Percentiles rank a stretch among this genome's conserved stretches.
Evolutionary conservation across 2,888 invertebrate species (phyloP).

Genomic region (Oligia fasciuncula): DNA sequence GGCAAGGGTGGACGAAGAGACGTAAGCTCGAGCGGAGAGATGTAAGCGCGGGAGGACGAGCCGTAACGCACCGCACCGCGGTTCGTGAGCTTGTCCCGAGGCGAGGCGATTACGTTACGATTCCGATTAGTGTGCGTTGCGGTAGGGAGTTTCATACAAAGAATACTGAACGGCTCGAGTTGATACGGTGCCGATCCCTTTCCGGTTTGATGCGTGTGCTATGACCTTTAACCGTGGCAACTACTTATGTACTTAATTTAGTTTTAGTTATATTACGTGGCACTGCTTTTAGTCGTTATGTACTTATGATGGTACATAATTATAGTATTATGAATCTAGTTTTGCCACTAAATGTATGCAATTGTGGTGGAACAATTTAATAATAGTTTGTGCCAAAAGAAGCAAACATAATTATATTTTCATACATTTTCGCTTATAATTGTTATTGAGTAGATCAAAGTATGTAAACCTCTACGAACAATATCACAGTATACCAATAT

Average conservation of each 20-base stretch:
- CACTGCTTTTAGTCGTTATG: slow-evolving; percentile 53
- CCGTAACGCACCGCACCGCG: no score
- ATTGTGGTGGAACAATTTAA: slow-evolving; percentile 38
- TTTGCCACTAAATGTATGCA: slow-evolving; percentile 28
- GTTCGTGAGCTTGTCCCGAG: no score
- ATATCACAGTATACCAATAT: slow-evolving; percentile 24
- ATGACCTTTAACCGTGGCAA: slow-evolving; percentile 41
- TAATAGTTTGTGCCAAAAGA: slow-evolving; percentile 67
- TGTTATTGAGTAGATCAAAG: slow-evolving; percentile 39
- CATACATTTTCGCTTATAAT: slow-evolving; percentile 49
- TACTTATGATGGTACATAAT: slow-evolving; percentile 28
- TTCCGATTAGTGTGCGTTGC: no score
- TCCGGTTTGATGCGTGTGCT: no score
- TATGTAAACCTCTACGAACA: slow-evolving; percentile 27
- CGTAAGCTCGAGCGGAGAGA: no score
- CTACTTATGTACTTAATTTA: slow-evolving; percentile 64
- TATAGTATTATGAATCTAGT: slow-evolving; percentile 45
- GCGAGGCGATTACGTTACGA: no score
- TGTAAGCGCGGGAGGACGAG: no score
- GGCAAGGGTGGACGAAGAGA: no score
- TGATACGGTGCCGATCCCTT: no score
- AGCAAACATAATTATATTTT: slow-evolving; percentile 59
- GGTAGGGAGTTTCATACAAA: no score
- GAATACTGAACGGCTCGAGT: no score
- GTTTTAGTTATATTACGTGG: slow-evolving; percentile 35